Conservation (phyloP, 2,797 vertebrate species). For the Epinephelus coioides region DNA sequence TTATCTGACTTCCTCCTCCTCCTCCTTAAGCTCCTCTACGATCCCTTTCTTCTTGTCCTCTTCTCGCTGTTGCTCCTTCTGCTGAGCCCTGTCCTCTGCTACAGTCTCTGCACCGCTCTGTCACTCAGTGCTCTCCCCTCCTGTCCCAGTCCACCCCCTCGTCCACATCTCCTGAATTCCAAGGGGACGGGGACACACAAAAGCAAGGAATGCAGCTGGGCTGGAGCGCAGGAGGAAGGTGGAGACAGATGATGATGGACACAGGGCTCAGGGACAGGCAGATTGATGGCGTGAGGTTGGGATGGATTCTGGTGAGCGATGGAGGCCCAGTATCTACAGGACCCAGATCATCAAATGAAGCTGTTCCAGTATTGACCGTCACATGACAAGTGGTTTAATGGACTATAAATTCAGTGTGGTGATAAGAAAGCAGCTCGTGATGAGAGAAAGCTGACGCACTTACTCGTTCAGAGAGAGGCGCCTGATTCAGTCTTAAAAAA, state of each 20-base stretch:
- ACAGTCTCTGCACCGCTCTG: conserved; percentile 37
- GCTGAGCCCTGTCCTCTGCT: conserved; percentile 27
- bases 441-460: conserved; percentile 18
- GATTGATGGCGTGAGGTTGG: conserved; percentile 35
- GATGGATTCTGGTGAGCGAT: conserved; percentile 20
- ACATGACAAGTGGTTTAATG: conserved; percentile 1
- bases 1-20: conserved; percentile 66
- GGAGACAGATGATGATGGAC: conserved; percentile 42
- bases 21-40: conserved; percentile 41
- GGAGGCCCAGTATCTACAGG: not conserved
- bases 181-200: conserved; percentile 69
- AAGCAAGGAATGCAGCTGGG: conserved; percentile 77
- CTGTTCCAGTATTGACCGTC: not conserved
- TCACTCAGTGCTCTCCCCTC: conserved; percentile 52
- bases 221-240: conserved; percentile 47
- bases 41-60: conserved; percentile 44
- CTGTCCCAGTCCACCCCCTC: conserved; percentile 56
- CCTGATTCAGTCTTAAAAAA: not conserved
- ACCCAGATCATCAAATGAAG: conserved; percentile 11
- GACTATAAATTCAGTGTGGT: not conserved
- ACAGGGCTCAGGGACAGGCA: conserved; percentile 20
- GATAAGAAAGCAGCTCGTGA: not conserved
- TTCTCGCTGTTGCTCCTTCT: conserved; percentile 42
- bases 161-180: conserved; percentile 69
- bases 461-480: not conserved